Conservation (phyloP, 2,113 vertebrate species). For the Centropristis striata region DNA sequence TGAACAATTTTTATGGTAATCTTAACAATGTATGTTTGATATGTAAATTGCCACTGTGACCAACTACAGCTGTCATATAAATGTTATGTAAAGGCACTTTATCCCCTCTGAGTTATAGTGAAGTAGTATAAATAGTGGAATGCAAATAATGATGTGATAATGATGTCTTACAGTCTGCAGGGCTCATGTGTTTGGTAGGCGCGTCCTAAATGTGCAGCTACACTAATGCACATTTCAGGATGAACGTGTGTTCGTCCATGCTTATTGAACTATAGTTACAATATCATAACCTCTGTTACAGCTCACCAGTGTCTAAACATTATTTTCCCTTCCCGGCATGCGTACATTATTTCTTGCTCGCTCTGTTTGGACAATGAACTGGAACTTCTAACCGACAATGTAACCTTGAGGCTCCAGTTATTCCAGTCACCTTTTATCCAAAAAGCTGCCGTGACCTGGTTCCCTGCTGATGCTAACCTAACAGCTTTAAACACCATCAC, state of each 20-base stretch:
- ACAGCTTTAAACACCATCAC: constrained; percentile 67
- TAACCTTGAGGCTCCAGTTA: constrained; percentile 60
- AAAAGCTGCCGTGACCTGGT: constrained; percentile 64
- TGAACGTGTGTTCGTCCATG: too few relatives aligned
- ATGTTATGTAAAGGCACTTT: background rate
- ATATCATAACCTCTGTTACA: too few relatives aligned
- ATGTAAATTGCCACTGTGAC: background rate
- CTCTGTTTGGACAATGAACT: constrained; percentile 4
- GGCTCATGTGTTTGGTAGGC: too few relatives aligned
- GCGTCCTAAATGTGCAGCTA: too few relatives aligned
- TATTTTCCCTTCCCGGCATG: background rate
- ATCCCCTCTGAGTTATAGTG: background rate
- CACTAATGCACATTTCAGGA: too few relatives aligned
- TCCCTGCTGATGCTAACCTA: constrained; percentile 41
- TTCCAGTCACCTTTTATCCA: constrained; percentile 43
- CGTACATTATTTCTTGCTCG: background rate
- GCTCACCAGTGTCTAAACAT: background rate
- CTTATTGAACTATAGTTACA: too few relatives aligned
- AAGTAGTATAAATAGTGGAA: background rate
- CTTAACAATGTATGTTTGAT: background rate
- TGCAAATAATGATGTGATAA: background rate
- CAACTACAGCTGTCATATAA: background rate
- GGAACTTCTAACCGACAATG: background rate
- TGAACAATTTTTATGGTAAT: background rate
- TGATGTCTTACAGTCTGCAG: too few relatives aligned